Evolutionary conservation across 2,797 vertebrate species (phyloP).

Genomic region (Sebastes trivittatus): DNA sequence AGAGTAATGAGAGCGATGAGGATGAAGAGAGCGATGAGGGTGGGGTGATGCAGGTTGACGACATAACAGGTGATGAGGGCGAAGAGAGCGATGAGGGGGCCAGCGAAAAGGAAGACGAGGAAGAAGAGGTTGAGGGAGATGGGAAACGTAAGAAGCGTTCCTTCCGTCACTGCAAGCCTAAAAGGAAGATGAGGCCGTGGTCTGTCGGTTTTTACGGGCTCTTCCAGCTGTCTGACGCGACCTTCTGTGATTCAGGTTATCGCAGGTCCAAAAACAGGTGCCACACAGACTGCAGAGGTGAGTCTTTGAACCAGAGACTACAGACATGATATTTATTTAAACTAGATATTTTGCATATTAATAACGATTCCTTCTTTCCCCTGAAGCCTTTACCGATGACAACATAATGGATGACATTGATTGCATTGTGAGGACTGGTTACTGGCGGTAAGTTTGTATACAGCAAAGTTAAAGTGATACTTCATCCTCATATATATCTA

Average conservation of each 20-base stretch:
- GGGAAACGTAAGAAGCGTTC: neutral
- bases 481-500: neutral
- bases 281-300: neutral
- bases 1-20: no score
- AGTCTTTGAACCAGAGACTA: neutral
- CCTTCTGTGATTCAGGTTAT: conserved; percentile 24
- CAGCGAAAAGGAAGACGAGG: neutral
- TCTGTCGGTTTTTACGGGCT: conserved; percentile 15
- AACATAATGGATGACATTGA: conserved; percentile 55
- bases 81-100: neutral
- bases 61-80: no score
- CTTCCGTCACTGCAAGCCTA: rapidly evolving
- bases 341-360: neutral
- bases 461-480: neutral
- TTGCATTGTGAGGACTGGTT: conserved; percentile 13
- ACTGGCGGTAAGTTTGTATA: conserved; percentile 37
- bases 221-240: conserved; percentile 41
- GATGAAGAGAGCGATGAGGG: no score
- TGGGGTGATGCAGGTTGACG: no score
- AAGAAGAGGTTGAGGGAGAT: neutral
- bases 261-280: conserved; percentile 18
- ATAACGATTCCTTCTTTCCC: neutral
- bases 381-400: conserved; percentile 54
- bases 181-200: rapidly evolving
- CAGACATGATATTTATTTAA: neutral